A percentile compares a stretch with the other conserved stretches of the same genome.
These are phyloP conservation scores for Sardinella longiceps DNA, from an alignment of 2,797 vertebrate genomes.

Conservation along the genomic window DNA sequence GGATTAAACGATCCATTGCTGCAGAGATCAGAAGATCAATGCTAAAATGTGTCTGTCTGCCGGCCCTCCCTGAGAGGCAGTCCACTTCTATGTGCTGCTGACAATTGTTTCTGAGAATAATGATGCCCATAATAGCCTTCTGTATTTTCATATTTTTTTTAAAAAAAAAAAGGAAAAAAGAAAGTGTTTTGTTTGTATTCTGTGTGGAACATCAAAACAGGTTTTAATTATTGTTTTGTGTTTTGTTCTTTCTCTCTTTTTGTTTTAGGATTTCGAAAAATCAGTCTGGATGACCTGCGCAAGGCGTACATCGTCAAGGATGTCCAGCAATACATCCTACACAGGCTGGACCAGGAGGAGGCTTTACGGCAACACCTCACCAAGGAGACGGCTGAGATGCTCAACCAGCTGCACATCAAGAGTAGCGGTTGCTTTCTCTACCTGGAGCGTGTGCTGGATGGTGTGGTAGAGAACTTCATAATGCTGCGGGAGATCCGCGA, in stretches of 20 bases:
- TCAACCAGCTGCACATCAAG: constrained; percentile 99
- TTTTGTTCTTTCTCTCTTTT: constrained; percentile 43
- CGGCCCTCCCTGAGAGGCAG: neutral
- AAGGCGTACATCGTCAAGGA: constrained; percentile 99
- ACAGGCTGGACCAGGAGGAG: constrained; percentile 95
- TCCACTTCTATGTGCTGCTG: neutral
- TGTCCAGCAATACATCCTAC: constrained; percentile 99
- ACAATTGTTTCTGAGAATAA: neutral
- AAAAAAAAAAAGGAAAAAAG: neutral
- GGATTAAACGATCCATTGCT: neutral
- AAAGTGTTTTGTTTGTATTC: neutral
- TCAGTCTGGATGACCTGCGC: constrained; percentile 96
- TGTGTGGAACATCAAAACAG: constrained; percentile 19
- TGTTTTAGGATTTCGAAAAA: constrained; percentile 91
- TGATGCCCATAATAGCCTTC: neutral
- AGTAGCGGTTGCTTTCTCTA: constrained; percentile 99
- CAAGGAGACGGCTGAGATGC: constrained; percentile 98
- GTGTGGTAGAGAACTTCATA: constrained; percentile 97
- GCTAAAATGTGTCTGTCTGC: neutral
- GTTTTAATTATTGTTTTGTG: constrained; percentile 33
- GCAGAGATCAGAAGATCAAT: neutral
- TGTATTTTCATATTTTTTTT: neutral
- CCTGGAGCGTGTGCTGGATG: constrained; percentile 94
- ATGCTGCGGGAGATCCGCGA: constrained; percentile 98
- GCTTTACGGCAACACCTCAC: constrained; percentile 96